Percentiles rank a stretch among this genome's conserved stretches.
These are phyloP conservation scores for Sebastes matsubarae DNA, from an alignment of 2,797 vertebrate species.

Conservation along the genomic window DNA sequence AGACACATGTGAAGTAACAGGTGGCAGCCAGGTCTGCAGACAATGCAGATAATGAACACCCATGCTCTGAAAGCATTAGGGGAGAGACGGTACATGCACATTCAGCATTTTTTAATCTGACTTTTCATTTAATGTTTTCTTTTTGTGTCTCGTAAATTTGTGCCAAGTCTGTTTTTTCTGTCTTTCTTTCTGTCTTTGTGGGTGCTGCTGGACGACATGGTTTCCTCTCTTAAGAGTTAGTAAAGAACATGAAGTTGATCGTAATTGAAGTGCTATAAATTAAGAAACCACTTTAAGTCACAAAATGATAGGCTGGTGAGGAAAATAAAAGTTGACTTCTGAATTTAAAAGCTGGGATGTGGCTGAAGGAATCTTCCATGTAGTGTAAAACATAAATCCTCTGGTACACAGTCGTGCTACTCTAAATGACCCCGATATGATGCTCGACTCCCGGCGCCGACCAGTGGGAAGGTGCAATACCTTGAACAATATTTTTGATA, in stretches of 20 bases:
- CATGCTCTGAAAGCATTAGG: neutral
- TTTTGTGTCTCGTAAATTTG: slow-evolving; percentile 21
- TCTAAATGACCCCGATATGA: slow-evolving; percentile 52
- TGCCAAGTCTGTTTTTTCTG: neutral
- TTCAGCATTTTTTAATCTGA: slow-evolving; percentile 10
- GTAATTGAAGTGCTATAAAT: slow-evolving; percentile 60
- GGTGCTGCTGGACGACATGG: slow-evolving; percentile 7
- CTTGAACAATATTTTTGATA: too few relatives aligned
- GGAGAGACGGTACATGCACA: neutral
- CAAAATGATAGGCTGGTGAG: slow-evolving; percentile 56
- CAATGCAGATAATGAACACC: slow-evolving; percentile 1
- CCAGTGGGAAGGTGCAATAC: slow-evolving; percentile 44
- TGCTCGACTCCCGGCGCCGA: slow-evolving; percentile 50
- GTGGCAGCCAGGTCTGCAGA: slow-evolving; percentile 4
- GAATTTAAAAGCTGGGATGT: slow-evolving; percentile 46
- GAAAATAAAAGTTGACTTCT: slow-evolving; percentile 47
- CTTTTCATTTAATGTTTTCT: slow-evolving; percentile 1
- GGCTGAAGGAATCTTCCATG: slow-evolving; percentile 38
- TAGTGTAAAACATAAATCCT: slow-evolving; percentile 45
- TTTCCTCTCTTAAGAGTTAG: slow-evolving; percentile 35
- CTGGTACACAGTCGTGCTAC: slow-evolving; percentile 44
- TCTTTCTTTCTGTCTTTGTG: slow-evolving; percentile 6
- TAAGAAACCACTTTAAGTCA: slow-evolving; percentile 57
- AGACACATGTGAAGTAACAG: neutral
- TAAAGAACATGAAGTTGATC: slow-evolving; percentile 44